phyloP scores from a whole-genome alignment of 2,888 invertebrate genomes.

The Dichetophora obliterata region DNA sequence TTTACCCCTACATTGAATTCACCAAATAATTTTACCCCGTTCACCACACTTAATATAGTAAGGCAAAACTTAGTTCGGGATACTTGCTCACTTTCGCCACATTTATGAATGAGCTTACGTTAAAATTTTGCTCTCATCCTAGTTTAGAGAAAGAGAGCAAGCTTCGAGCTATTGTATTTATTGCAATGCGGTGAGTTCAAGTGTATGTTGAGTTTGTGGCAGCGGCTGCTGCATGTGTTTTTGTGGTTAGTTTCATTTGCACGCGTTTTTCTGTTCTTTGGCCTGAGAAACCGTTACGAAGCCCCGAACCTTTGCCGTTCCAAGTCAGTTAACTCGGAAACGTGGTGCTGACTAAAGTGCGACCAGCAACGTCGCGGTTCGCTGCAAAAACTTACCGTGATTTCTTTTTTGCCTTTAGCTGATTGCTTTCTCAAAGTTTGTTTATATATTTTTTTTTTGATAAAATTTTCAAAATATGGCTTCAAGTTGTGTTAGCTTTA shows the following conservation, averaged over 20 bases:
- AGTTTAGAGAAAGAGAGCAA: neutral
- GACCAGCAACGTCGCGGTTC: conserved; percentile 55
- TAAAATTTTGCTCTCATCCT: neutral
- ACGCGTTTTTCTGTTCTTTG: neutral
- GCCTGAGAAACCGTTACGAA: conserved; percentile 8
- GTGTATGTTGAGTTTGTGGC: conserved; percentile 8
- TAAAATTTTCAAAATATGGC: no score
- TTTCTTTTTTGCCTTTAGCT: no score
- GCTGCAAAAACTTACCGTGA: no score
- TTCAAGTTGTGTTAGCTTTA: no score
- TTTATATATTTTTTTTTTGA: no score
- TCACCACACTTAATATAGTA: no score
- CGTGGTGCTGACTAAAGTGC: conserved; percentile 66
- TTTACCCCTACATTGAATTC: no score
- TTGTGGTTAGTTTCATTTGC: conserved; percentile 3
- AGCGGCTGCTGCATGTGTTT: neutral
- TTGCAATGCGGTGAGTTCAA: neutral
- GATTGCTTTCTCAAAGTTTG: no score
- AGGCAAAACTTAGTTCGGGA: no score
- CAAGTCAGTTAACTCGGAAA: conserved; percentile 69
- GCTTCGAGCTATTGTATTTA: neutral
- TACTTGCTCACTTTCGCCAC: no score
- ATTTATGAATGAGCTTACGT: neutral
- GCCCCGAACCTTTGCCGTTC: conserved; percentile 52
- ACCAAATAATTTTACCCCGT: no score